phyloP scores from a whole-genome alignment of 2,113 vertebrate species.

The Aplodontia rufa region DNA sequence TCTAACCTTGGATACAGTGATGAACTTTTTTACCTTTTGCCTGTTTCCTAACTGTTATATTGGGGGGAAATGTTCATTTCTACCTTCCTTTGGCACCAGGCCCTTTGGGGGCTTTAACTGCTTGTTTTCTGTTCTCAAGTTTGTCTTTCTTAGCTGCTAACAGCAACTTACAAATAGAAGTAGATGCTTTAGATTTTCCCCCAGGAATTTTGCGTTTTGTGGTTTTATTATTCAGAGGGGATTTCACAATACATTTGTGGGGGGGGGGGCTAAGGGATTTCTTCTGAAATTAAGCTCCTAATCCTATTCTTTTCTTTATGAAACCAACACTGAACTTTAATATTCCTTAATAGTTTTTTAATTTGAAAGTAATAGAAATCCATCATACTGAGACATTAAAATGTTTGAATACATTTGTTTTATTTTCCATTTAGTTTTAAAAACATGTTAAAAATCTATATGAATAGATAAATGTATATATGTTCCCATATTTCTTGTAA shows the following conservation, averaged over 20 bases:
- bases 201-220: not conserved
- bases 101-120: not conserved
- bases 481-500: not conserved
- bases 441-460: constrained; percentile 6
- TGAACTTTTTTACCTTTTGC: not conserved
- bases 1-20: not conserved
- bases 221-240: not conserved
- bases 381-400: not conserved
- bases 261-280: not conserved
- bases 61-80: not conserved
- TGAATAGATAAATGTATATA: not conserved
- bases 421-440: constrained; percentile 24
- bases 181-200: not conserved
- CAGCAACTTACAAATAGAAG: not conserved
- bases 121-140: not conserved
- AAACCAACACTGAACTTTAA: not conserved
- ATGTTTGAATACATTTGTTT: not conserved
- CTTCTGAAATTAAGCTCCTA: not conserved
- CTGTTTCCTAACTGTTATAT: not conserved
- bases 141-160: not conserved
- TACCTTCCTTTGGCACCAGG: not conserved
- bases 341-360: not conserved
- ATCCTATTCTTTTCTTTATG: not conserved
- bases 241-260: not conserved
- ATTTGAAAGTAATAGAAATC: not conserved